Percentiles rank a stretch among this genome's conserved stretches.
Evolutionary conservation across 2,113 vertebrate genomes (phyloP).

Genomic region (Micronycteris hirsuta): DNA sequence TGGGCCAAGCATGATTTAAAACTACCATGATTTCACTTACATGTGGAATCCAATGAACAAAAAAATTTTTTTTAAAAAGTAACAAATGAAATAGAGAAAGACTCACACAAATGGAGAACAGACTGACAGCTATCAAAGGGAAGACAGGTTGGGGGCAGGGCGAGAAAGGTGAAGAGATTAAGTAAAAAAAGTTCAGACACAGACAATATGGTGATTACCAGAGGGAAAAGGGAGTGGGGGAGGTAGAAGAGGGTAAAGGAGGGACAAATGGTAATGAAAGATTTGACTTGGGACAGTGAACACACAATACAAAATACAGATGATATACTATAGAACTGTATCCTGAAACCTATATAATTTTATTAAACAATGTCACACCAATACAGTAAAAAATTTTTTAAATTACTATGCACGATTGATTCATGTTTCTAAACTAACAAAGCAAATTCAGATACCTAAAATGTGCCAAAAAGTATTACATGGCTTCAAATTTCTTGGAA

Average conservation of each 20-base stretch:
- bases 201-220: background rate
- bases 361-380: background rate
- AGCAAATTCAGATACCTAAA: background rate
- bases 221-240: background rate
- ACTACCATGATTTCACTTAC: background rate
- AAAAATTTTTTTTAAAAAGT: background rate
- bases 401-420: background rate
- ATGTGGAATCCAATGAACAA: background rate
- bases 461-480: background rate
- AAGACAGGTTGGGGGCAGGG: background rate
- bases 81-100: background rate
- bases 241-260: background rate
- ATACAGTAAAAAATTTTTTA: background rate
- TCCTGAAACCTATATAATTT: background rate
- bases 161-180: background rate
- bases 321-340: background rate
- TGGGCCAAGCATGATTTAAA: background rate
- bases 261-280: background rate
- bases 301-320: background rate
- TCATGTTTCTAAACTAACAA: constrained; percentile 24
- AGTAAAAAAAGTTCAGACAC: background rate
- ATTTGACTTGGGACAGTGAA: background rate
- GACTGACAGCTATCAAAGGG: background rate
- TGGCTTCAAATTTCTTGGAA: constrained; percentile 2
- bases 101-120: background rate